These are phyloP conservation scores for Caenorhabditis zanzibari DNA, from an alignment of 2,888 invertebrate genomes.

Conservation along the genomic window DNA sequence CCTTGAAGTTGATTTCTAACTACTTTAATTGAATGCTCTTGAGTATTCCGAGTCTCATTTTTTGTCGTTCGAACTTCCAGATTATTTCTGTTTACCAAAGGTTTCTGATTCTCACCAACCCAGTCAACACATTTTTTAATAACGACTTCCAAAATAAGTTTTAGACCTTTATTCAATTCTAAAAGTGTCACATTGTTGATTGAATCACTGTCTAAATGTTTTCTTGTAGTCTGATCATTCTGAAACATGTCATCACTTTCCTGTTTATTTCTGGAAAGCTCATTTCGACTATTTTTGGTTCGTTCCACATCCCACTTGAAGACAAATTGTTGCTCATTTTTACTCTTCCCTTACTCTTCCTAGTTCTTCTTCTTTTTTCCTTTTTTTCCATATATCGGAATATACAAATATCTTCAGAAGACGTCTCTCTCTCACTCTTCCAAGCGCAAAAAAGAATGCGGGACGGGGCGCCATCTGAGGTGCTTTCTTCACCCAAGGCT, in stretches of 20 bases:
- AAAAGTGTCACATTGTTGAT: conserved; percentile 5
- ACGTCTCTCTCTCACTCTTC: conserved; percentile 31
- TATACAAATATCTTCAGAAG: conserved; percentile 44
- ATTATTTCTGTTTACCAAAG: not conserved
- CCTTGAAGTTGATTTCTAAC: no score
- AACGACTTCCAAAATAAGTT: not conserved
- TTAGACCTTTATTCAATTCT: not conserved
- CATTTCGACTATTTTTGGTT: conserved; percentile 6
- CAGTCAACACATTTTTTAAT: not conserved
- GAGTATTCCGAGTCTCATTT: no score
- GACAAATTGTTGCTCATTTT: conserved; percentile 20
- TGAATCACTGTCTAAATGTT: conserved; percentile 15
- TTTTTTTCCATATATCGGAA: conserved; percentile 22
- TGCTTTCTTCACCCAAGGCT: conserved; percentile 43
- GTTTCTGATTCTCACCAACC: not conserved
- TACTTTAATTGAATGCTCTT: no score
- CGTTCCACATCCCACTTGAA: conserved; percentile 18
- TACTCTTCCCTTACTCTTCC: conserved; percentile 3
- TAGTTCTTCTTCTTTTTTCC: not conserved
- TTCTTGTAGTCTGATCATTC: conserved; percentile 15
- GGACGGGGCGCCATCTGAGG: conserved; percentile 46
- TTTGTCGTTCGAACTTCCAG: no score
- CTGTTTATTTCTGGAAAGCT: no score
- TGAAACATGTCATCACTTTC: not conserved
- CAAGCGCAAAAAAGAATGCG: conserved; percentile 37